A percentile compares a stretch with the other conserved stretches of the same genome.
Evolutionary conservation across 2,888 invertebrate genomes (phyloP).

Genomic region (Epinotia bilunana): DNA sequence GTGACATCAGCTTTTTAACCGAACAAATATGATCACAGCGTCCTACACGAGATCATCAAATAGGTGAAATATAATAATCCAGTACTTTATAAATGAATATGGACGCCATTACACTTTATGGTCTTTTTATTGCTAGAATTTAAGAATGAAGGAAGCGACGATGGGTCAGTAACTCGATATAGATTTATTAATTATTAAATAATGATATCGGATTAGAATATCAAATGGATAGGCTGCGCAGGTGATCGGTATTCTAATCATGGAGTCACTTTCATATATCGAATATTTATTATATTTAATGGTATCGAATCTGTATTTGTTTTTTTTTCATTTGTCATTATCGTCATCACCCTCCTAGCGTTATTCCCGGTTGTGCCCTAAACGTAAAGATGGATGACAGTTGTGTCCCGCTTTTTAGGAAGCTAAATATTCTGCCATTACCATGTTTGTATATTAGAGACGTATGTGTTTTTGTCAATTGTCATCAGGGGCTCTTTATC

Average conservation of each 20-base stretch:
- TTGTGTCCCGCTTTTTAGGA: too few species aligned
- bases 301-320: too few species aligned
- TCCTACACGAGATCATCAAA: conserved; percentile 28
- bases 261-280: conserved; percentile 20
- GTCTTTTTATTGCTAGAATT: conserved; percentile 68
- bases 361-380: too few species aligned
- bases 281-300: neutral
- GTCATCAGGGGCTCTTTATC: too few species aligned
- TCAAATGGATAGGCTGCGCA: conserved; percentile 52
- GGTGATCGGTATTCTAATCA: neutral
- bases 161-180: conserved; percentile 68
- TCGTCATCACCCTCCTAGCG: too few species aligned
- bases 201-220: conserved; percentile 71
- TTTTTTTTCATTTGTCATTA: too few species aligned
- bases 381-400: too few species aligned
- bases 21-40: neutral
- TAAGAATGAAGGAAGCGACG: conserved; percentile 60
- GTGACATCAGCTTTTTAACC: conserved; percentile 1
- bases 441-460: too few species aligned
- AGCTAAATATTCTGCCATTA: too few species aligned
- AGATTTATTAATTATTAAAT: conserved; percentile 80
- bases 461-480: too few species aligned
- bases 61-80: conserved; percentile 27
- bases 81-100: conserved; percentile 54
- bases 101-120: conserved; percentile 70